Base-by-base conservation (phyloP, 2,888 invertebrate species). In the Koerneria pararmatus region DNA sequence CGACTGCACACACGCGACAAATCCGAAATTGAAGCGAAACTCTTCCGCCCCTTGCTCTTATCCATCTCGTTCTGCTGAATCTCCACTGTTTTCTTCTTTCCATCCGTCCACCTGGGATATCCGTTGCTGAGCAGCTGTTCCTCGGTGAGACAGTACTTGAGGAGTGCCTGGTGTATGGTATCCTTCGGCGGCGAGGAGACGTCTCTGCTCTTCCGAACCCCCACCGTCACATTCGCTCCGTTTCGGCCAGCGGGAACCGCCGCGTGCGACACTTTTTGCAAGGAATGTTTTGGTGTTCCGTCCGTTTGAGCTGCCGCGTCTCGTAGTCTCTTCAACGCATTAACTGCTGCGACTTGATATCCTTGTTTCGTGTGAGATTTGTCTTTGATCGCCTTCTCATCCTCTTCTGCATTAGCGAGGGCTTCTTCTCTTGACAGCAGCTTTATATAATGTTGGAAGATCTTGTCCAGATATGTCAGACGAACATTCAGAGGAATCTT, bases 1-100 rank as follows among this genome's bases (percentile, higher is more conserved):
- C 86, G 80, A 49, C 79, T 73, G 74, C 86, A 86, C 1, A 80
- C 71, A 24, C 85, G 82, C 58, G 80, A 80, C 69, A 83, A 62
- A 41, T 78, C 80, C 70, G 37, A 53, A 70, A 68, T 31, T 6
- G n/a, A n/a, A 15, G 56, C 64, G 46, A 64, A 64, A 6, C 54
- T 54, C 37, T 35, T 64, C 64, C 56, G 54, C 11, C 64, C 64
- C 24, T 24, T 54, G 24, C 46, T 22, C 27, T 34, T 64, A 24
- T 64, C 64, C 64, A 64, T 64, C 46, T 64, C 64, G 27, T 64
- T 54, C 46, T 56, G 46, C 48, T 41, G 19, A 2, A 64, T 64
- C 41, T 11, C 32, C 56, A 64, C 64, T 54, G 32, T 29, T 46
- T 3, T 3, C 35, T 64, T 64, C 5, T 56, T 46, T 1, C 56